Base-by-base conservation (phyloP, 2,797 vertebrate genomes). In the Melanotaenia parkinsoni region DNA sequence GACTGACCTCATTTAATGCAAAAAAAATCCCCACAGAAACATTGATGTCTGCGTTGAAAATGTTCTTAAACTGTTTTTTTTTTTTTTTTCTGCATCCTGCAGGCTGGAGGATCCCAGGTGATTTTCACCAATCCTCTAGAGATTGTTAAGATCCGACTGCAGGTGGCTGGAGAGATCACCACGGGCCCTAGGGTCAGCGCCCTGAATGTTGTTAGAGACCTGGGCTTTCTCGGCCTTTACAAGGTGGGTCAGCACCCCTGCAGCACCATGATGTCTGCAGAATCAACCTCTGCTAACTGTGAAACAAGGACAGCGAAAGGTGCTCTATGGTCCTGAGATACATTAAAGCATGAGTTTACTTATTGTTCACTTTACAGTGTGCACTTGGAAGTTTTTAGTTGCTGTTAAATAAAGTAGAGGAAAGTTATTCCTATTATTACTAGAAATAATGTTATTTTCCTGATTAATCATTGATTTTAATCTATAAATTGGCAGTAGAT, bases 41-140 rank as follows among this genome's bases (percentile, higher is more conserved):
- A 26, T 26, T 11, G 24, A 28, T 47, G 20, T 54, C 53, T 28
- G 45, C 54, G n/a, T 77, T 6, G 22, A 35, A 69, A 69, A 35
- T 26, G 16, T 58, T 79, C 45, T 3, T 58, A 58, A 26, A 54
- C 26, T 20, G 33, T 50, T 26, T 58, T 26, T 35, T 58, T 83
- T 26, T 58, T 30, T 47, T 58, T 33, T 38, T 26, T 7, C 40
- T 77, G 38, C 6, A 51, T 90, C 87, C 88, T 70, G 53, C 85
- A 99, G 98, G 98, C 98, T 64, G 98, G 98, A 85, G 97, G 93
- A 58, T 99, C 98, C 45, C 98, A 99, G 91, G 98, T 99, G 91
- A 97, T 99, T 89, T 99, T 99, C 92, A 99, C 98, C 80, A 99
- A 99, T 85, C 98, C 98, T 13, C 92, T 99, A 92, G 98, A 99